Conservation (phyloP, 2,113 vertebrate species). For the Motacilla tschutschensis region DNA sequence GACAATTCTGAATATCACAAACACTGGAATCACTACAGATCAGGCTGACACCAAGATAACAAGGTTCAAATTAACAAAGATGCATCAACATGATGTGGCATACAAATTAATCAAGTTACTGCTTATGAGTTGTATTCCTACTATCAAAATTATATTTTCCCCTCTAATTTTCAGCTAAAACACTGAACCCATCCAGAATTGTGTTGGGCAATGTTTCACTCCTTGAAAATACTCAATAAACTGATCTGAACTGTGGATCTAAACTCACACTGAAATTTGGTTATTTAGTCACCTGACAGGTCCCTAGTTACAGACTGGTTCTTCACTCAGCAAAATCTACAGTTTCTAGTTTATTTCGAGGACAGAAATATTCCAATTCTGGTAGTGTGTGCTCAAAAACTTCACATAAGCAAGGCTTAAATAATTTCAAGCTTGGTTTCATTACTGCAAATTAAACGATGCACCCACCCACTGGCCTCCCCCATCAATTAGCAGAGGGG, state of each 20-base stretch:
- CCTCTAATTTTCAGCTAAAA: not conserved
- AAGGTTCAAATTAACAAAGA: not conserved
- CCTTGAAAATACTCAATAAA: not conserved
- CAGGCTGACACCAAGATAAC: not conserved
- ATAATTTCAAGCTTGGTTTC: not conserved
- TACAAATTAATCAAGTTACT: too few species aligned
- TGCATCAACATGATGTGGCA: accelerated
- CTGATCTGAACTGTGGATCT: not conserved
- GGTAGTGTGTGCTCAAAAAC: not conserved
- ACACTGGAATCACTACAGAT: accelerated
- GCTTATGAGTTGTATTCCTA: accelerated
- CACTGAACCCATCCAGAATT: not conserved
- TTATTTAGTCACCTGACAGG: not conserved
- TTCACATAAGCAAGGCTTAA: not conserved
- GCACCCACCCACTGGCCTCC: too few species aligned
- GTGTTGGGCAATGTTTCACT: not conserved
- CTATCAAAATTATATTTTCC: not conserved
- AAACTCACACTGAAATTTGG: not conserved
- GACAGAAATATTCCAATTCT: not conserved
- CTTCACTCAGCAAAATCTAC: not conserved
- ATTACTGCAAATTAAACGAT: accelerated
- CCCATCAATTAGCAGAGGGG: accelerated
- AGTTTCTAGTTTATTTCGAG: not conserved
- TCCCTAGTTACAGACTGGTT: not conserved
- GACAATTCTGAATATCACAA: not conserved